Evolutionary conservation across 2,113 vertebrate genomes (phyloP).

Genomic region (Scopus umbretta): DNA sequence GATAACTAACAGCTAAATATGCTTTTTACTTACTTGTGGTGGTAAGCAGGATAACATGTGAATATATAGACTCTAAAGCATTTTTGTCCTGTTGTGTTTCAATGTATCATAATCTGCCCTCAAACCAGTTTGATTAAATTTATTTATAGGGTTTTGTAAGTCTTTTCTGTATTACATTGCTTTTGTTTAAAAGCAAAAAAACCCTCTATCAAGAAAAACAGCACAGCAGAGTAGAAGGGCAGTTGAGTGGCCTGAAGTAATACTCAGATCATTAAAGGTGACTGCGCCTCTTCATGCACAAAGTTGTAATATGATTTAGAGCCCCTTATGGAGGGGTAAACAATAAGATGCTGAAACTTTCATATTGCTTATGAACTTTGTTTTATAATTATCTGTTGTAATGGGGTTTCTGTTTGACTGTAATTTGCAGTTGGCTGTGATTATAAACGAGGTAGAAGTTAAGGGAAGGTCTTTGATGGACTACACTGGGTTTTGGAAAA

Average conservation of each 20-base stretch:
- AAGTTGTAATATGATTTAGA: background rate
- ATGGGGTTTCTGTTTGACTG: background rate
- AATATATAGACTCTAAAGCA: background rate
- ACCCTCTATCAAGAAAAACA: background rate
- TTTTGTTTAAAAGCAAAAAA: background rate
- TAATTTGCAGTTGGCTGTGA: background rate
- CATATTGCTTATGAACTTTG: background rate
- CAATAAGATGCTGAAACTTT: background rate
- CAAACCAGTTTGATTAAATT: background rate
- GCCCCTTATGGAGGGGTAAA: background rate
- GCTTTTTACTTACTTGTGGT: background rate
- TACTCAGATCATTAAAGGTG: background rate
- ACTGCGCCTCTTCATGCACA: background rate
- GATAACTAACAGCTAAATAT: background rate
- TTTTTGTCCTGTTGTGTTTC: background rate
- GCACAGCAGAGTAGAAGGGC: background rate
- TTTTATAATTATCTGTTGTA: background rate
- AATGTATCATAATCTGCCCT: background rate
- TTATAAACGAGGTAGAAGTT: background rate
- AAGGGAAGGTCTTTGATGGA: background rate
- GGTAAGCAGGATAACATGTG: background rate
- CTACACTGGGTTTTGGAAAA: background rate
- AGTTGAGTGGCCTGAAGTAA: background rate
- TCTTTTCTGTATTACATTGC: background rate
- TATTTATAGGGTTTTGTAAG: background rate